A percentile compares a stretch with the other conserved stretches of the same genome.
Evolutionary conservation across 2,797 vertebrate species (phyloP).

Genomic region (Labeo calbasu): DNA sequence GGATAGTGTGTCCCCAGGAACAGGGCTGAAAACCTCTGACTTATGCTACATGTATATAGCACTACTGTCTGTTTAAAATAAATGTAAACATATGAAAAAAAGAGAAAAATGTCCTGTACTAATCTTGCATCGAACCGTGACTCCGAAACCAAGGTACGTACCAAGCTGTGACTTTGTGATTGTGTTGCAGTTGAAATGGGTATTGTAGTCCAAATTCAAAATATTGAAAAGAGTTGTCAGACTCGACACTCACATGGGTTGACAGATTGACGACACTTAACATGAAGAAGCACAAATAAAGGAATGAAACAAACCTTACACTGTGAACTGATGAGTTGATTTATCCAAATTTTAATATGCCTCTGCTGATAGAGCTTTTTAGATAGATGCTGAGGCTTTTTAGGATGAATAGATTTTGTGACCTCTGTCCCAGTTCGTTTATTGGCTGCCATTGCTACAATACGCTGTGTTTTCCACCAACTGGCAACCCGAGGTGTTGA

Average conservation of each 20-base stretch:
- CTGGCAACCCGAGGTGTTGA: not conserved
- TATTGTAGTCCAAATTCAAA: not conserved
- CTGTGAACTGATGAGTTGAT: not conserved
- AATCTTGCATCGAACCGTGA: too few species aligned
- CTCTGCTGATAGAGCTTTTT: not conserved
- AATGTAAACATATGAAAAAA: too few species aligned
- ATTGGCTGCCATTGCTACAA: not conserved
- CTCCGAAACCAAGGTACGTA: too few species aligned
- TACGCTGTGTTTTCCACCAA: not conserved
- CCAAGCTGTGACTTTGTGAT: too few species aligned
- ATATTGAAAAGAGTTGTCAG: not conserved
- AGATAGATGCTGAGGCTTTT: not conserved
- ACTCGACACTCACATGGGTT: not conserved
- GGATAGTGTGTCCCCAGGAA: too few species aligned
- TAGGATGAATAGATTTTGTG: not conserved
- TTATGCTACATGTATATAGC: too few species aligned
- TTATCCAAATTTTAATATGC: not conserved
- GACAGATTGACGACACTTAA: not conserved
- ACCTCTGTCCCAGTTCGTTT: not conserved
- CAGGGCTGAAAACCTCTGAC: too few species aligned
- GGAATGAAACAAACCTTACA: not conserved
- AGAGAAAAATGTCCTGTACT: too few species aligned
- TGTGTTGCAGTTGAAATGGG: not conserved
- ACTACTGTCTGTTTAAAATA: too few species aligned
- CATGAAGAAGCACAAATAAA: not conserved